phyloP scores from a whole-genome alignment of 1,140 invertebrate species.

The Temnothorax longispinosus region DNA sequence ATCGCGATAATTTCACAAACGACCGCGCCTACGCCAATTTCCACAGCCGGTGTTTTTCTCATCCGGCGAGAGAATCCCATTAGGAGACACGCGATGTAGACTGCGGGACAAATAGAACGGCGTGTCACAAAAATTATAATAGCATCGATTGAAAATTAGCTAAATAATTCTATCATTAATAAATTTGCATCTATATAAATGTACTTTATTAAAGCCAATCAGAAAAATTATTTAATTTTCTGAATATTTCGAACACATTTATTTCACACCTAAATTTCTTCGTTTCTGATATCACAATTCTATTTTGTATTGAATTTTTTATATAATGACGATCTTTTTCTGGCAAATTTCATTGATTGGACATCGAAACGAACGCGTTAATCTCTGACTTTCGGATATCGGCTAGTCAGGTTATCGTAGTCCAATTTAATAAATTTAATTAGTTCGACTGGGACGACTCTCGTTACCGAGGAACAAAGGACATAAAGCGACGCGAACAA shows the following conservation, averaged over 20 bases:
- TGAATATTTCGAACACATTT: background rate
- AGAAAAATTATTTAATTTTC: background rate
- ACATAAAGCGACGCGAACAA: slow-evolving; percentile 3
- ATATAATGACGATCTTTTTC: background rate
- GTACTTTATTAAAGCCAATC: background rate
- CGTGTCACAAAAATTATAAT: slow-evolving; percentile 4
- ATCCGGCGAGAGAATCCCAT: slow-evolving; percentile 25
- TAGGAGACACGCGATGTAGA: slow-evolving; percentile 35
- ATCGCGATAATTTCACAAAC: slow-evolving; percentile 55
- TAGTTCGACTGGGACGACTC: slow-evolving; percentile 34
- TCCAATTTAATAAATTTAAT: slow-evolving; percentile 48
- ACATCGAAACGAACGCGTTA: slow-evolving; percentile 8
- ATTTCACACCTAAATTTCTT: background rate
- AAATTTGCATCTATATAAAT: background rate
- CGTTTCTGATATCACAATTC: background rate
- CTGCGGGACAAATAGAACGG: slow-evolving; percentile 1
- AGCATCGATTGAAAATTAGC: background rate
- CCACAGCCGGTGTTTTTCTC: slow-evolving; percentile 43
- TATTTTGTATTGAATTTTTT: background rate
- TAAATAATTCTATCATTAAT: background rate
- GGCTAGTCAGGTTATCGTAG: background rate
- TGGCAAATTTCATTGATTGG: background rate
- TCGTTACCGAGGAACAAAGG: slow-evolving; percentile 23
- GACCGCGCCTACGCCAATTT: slow-evolving; percentile 50
- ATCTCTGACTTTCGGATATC: background rate